Evolutionary conservation across 2,797 vertebrate genomes (phyloP), one percentile per base, ranked within the genome.

Genomic region (Acanthornis magna): DNA sequence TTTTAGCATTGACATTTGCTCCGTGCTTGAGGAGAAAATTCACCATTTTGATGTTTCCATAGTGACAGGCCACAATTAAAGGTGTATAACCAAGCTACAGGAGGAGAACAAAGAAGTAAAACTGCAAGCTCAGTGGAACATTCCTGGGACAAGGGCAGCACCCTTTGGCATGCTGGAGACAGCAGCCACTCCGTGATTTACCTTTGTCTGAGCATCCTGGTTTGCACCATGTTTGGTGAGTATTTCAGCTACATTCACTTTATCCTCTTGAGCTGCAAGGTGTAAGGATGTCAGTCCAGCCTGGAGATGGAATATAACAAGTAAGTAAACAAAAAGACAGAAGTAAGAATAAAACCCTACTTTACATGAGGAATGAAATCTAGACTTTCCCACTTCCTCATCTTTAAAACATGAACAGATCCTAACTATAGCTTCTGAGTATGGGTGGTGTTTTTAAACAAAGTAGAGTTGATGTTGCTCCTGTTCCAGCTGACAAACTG

Each of bases 31-130:
- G 98, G 91, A 99, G 98, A 96, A 99, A 99, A 98, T 98, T 99
- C 96, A 99, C 99, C 98, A 99, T 99, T 98, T 99, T 99, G 93
- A 98, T 98, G 75, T 99, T 99, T 79, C 99, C 99, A 80, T 99
- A 99, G 97, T 99, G 99, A 98, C 99, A 99, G 11, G 99, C 99
- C 89, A 99, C 99, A 85, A 99, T 99, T 66, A 99, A 98, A 45
- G 99, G 99, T 32, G 99, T 99, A 95, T 99, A 99, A 87, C 99
- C 99, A 95, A 99, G 97, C 99, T 99, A 97, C 60, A 96, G 96
- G 13, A 95, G 95, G 73, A 94, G 68, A 97, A 96, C 67, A 96
- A 91, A 66, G 63, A 91, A 68, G 86, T 92, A 78, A 91, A 88
- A 68, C 89, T 74, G 67, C 89, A 88, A 76, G 62, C 57, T 96